Base-by-base conservation (phyloP, 2,113 vertebrate genomes). In the Neofelis nebulosa region DNA sequence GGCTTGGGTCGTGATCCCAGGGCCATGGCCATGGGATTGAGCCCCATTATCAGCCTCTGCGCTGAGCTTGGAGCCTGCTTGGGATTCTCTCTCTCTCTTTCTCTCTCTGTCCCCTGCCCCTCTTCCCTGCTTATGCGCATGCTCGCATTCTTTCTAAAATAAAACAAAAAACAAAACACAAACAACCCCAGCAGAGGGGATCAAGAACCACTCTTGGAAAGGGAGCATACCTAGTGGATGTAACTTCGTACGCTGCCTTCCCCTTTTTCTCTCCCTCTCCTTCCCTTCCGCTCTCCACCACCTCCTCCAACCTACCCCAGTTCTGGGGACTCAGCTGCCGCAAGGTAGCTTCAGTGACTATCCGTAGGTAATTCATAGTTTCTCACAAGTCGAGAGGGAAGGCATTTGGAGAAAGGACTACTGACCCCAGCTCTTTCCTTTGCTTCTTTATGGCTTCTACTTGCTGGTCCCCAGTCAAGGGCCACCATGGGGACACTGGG, bases 291-390 rank as follows among this genome's bases (percentile, higher is more conserved):
- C 23, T 85, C 7, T 21, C 4, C 18, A 5, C 29, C 2, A n/a
- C 68, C 6, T 23, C 50, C 18, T 41, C 9, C 2, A 33, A 0
- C 2, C 27, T 25, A 7, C 15, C 31, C 38, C 21, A 33, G 0
- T 63, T 29, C 7, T 3, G 29, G 15, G 9, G 33, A n/a, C 41
- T 61, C 14, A n/a, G 31, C 21, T 16, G 38, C 27, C 8, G 3
- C 52, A 0, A 31, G 1, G 19, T 31, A 31, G 8, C 11, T 11
- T 45, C 36, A 93, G 11, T 41, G 11, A n/a, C 4, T 71, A 45
- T 16, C 33, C 45, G 13, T 11, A n/a, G 31, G 18, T 3, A 11
- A n/a, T 5, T 6, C 7, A 1, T 9, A 5, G 11, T 33, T 57
- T 82, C 33, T 84, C 29, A 12, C 5, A 41, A 31, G 69, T 63